These are phyloP conservation scores for Xanthia icteritia DNA, from an alignment of 2,888 invertebrate species.

Conservation along the genomic window DNA sequence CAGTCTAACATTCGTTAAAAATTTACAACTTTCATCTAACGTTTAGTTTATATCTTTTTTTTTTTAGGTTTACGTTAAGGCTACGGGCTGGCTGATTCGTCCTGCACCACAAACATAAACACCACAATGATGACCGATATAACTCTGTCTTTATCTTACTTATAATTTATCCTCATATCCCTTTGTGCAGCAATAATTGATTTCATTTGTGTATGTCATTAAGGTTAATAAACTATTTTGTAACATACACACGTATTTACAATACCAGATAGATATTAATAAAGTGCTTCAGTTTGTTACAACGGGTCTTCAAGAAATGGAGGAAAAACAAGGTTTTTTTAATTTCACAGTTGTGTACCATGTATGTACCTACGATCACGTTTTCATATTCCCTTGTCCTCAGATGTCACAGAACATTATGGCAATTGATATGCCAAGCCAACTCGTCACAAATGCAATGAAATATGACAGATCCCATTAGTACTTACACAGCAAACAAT, in stretches of 20 bases:
- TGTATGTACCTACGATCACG: constrained; percentile 27
- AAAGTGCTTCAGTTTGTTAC: constrained; percentile 33
- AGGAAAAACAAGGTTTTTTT: constrained; percentile 30
- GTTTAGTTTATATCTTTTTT: constrained; percentile 76
- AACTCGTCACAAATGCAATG: constrained; percentile 15
- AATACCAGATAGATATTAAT: constrained; percentile 38
- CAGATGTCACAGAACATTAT: neutral
- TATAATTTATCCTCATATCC: constrained; percentile 35
- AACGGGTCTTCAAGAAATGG: constrained; percentile 35
- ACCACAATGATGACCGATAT: constrained; percentile 43
- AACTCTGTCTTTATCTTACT: constrained; percentile 45
- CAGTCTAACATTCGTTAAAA: constrained; percentile 90
- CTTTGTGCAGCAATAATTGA: constrained; percentile 62
- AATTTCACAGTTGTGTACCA: constrained; percentile 26
- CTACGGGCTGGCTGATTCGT: constrained; percentile 73
- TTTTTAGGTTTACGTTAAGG: constrained; percentile 78
- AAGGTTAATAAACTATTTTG: constrained; percentile 21
- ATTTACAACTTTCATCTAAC: constrained; percentile 78
- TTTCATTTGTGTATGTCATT: constrained; percentile 26
- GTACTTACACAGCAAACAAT: constrained; percentile 41
- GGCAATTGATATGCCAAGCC: neutral
- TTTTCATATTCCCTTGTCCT: constrained; percentile 24
- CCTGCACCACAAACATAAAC: constrained; percentile 66
- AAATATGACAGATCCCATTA: constrained; percentile 14
- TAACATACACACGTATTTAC: constrained; percentile 44